Base-by-base conservation (phyloP, 2,113 vertebrate genomes). In the Saccopteryx bilineata region DNA sequence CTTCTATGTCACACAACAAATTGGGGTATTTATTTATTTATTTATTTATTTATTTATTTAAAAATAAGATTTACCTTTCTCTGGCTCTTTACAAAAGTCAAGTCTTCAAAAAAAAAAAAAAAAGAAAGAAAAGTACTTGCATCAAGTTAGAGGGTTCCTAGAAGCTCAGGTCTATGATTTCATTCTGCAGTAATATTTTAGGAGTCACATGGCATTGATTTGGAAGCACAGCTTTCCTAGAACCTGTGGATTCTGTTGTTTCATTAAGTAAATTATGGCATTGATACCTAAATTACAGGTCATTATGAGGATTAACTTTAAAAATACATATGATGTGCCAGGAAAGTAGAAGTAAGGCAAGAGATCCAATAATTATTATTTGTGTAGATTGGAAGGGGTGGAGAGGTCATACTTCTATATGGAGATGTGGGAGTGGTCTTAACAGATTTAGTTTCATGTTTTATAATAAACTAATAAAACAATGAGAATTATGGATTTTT, bases 381-480 rank as follows among this genome's bases (percentile, higher is more conserved):
- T 88, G 5, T 18, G 5, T 56, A 52, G 65, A 17, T 60, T 65
- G 72, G 76, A 76, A 18, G 56, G 12, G 9, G 18, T 48, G 11
- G 31, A 69, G 17, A 66, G 12, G 48, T 50, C 17, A 33, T 50
- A 54, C 1, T 12, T 48, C 4, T 65, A n/a, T 63, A 66, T 50
- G 5, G 31, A 96, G 58, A n/a, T 63, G 60, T 50, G 5, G 31
- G 95, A 87, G 4, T 86, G 31, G 5, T 69, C 2, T 19, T 81
- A n/a, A 54, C 65, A 74, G 7, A 46, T 61, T 83, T 83, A 68
- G 50, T 66, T 68, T 87, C 9, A 23, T 54, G 1, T 90, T 93
- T 79, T 86, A 74, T 46, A 26, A 72, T 88, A 21, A 71, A 69
- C 9, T 89, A 81, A 80, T 74, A 31, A 65, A 95, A 86, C 76